Conservation (phyloP, 2,888 invertebrate species). For the Ochropacha duplaris region DNA sequence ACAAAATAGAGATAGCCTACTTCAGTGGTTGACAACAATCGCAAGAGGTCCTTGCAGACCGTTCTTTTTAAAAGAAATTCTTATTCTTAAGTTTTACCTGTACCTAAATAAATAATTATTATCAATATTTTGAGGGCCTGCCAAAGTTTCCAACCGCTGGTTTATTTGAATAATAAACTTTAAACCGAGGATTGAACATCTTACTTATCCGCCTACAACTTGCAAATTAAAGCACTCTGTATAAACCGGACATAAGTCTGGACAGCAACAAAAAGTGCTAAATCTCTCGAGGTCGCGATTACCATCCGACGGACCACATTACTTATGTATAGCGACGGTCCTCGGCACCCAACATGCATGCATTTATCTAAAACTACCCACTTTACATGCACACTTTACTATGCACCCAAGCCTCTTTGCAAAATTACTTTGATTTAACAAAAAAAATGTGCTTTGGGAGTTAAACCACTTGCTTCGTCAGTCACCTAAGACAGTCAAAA, state of each 20-base stretch:
- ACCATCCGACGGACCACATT: conserved; percentile 52
- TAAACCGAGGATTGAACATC: background rate
- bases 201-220: background rate
- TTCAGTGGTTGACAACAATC: too few relatives aligned
- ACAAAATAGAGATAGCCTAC: too few relatives aligned
- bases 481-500: background rate
- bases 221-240: conserved; percentile 21
- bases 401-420: background rate
- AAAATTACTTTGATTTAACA: background rate
- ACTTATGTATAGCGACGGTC: conserved; percentile 58
- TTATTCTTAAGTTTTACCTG: too few relatives aligned
- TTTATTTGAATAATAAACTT: background rate
- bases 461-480: background rate
- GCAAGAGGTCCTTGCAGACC: too few relatives aligned
- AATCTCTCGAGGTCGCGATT: conserved; percentile 58
- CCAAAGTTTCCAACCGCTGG: too few relatives aligned
- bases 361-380: conserved; percentile 34
- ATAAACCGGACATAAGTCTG: conserved; percentile 29
- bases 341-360: conserved; percentile 15
- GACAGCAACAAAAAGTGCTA: conserved; percentile 58
- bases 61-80: too few relatives aligned
- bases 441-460: background rate
- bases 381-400: conserved; percentile 3
- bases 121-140: too few relatives aligned
- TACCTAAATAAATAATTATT: too few relatives aligned